These are phyloP conservation scores for Geopemphigus sp. DNA, from an alignment of 1,140 invertebrate genomes.

Conservation along the genomic window DNA sequence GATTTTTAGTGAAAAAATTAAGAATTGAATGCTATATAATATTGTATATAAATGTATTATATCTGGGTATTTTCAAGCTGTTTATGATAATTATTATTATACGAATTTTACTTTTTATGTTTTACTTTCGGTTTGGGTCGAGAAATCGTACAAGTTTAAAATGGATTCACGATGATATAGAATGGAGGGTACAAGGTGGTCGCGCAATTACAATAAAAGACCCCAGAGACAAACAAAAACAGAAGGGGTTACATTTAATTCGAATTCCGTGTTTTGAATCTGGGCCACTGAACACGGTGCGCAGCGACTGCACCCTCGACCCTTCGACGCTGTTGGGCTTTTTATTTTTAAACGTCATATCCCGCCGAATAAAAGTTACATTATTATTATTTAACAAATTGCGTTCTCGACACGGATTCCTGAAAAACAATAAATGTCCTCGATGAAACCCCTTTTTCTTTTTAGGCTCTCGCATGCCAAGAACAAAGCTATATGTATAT, in stretches of 20 bases:
- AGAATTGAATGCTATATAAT: too few relatives aligned
- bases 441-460: slow-evolving; percentile 6
- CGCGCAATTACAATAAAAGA: slow-evolving; percentile 32
- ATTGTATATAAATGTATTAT: too few relatives aligned
- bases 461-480: neutral
- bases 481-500: slow-evolving; percentile 9
- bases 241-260: slow-evolving; percentile 35
- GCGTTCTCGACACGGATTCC: slow-evolving; percentile 35
- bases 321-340: too few relatives aligned
- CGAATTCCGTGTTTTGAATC: slow-evolving; percentile 40
- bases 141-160: slow-evolving; percentile 36
- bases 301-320: slow-evolving; percentile 9
- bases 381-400: slow-evolving; percentile 35
- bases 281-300: slow-evolving; percentile 25
- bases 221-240: slow-evolving; percentile 1
- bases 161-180: neutral
- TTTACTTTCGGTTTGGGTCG: neutral
- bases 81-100: neutral
- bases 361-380: slow-evolving; percentile 31
- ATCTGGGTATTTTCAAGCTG: too few relatives aligned
- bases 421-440: slow-evolving; percentile 28
- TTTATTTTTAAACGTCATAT: slow-evolving; percentile 38
- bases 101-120: slow-evolving; percentile 11
- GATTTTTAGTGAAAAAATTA: too few relatives aligned
- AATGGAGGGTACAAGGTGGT: slow-evolving; percentile 12